These are phyloP conservation scores for Anagyrus pseudococci DNA, from an alignment of 2,888 invertebrate genomes.

Conservation along the genomic window DNA sequence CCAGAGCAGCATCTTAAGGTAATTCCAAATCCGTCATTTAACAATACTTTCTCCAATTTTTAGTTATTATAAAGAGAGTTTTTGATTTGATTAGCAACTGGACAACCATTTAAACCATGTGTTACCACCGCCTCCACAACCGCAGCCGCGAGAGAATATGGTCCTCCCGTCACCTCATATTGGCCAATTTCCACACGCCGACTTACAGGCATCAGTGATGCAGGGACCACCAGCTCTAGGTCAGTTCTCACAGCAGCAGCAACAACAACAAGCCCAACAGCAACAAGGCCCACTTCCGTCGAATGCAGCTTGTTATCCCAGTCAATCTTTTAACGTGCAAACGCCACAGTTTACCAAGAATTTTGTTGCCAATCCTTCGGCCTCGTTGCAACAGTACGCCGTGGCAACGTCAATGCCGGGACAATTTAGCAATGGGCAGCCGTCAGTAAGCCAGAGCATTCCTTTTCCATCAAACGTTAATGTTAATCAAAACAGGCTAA, in stretches of 20 bases:
- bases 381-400: conserved; percentile 24
- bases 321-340: conserved; percentile 51
- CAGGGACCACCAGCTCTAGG: conserved; percentile 31
- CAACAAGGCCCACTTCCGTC: conserved; percentile 30
- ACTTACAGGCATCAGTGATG: conserved; percentile 22
- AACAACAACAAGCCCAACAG: conserved; percentile 4
- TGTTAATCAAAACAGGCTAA: conserved; percentile 39
- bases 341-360: conserved; percentile 53
- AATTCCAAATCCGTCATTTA: no score
- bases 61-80: conserved; percentile 1
- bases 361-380: conserved; percentile 44
- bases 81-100: conserved; percentile 39
- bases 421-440: conserved; percentile 40
- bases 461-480: conserved; percentile 14
- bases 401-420: conserved; percentile 36
- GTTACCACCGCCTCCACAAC: not conserved
- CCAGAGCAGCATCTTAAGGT: conserved; percentile 23
- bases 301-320: conserved; percentile 44
- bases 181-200: conserved; percentile 25
- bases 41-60: not conserved
- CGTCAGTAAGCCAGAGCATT: conserved; percentile 37
- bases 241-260: conserved; percentile 13
- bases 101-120: conserved; percentile 30
- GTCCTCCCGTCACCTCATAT: conserved; percentile 16
- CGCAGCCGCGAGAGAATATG: conserved; percentile 23